Conservation (phyloP, 2,888 invertebrate genomes). For the Andrena praecox region DNA sequence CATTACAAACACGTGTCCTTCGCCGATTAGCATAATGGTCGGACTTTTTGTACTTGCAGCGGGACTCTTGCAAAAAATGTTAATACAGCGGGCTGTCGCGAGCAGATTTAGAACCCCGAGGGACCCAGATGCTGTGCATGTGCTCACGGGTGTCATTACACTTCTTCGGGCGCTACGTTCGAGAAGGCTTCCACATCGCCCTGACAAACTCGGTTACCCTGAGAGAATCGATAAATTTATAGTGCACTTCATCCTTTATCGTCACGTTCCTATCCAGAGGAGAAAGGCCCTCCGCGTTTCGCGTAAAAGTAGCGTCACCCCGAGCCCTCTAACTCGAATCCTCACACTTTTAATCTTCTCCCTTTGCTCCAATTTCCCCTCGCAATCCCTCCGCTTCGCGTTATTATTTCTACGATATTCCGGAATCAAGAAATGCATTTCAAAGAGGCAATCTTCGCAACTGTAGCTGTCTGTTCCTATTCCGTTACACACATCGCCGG, state of each 20-base stretch:
- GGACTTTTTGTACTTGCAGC: conserved; percentile 69
- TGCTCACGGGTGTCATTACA: conserved; percentile 70
- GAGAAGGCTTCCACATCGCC: conserved; percentile 43
- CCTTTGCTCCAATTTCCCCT: not conserved
- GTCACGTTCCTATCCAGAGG: not conserved
- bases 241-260: conserved; percentile 22
- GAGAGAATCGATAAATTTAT: conserved; percentile 51
- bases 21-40: conserved; percentile 80
- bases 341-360: not conserved
- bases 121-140: conserved; percentile 71
- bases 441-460: too few relatives aligned
- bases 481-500: too few relatives aligned
- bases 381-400: too few relatives aligned
- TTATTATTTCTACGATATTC: too few relatives aligned
- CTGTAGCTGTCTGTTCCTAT: too few relatives aligned
- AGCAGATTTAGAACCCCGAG: conserved; percentile 64
- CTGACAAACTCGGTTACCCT: conserved; percentile 30
- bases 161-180: conserved; percentile 53
- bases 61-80: conserved; percentile 73
- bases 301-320: conserved; percentile 10
- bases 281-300: not conserved
- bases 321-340: not conserved
- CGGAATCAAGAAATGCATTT: too few relatives aligned
- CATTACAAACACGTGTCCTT: conserved; percentile 81
- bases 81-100: conserved; percentile 73